Percentiles rank a stretch among this genome's conserved stretches.
phyloP scores from a whole-genome alignment of 2,888 invertebrate genomes.

The Sclerodermus sp. region DNA sequence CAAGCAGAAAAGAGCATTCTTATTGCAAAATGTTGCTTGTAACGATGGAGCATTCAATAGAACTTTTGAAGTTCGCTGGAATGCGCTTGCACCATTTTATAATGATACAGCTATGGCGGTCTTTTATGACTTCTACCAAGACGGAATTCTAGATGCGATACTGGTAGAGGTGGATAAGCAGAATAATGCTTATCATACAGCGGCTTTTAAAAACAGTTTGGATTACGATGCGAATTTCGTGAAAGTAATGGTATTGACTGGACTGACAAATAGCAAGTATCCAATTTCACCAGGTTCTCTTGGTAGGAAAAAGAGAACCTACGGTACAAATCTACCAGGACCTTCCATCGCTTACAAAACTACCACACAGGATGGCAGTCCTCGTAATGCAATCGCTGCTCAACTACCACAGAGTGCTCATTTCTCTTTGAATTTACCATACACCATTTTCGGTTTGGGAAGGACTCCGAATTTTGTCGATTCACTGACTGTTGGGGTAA shows the following conservation, averaged over 20 bases:
- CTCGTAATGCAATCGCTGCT: conserved; percentile 78
- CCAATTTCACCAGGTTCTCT: conserved; percentile 73
- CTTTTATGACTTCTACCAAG: conserved; percentile 93
- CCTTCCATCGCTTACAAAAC: conserved; percentile 85
- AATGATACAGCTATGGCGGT: conserved; percentile 80
- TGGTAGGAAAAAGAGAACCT: conserved; percentile 76
- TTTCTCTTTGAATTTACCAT: conserved; percentile 91
- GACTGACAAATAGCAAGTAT: conserved; percentile 71
- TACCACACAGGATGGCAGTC: conserved; percentile 83
- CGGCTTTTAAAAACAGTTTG: conserved; percentile 83
- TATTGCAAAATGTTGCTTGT: conserved; percentile 81
- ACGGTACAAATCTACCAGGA: conserved; percentile 90
- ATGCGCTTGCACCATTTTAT: conserved; percentile 70
- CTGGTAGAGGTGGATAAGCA: conserved; percentile 65
- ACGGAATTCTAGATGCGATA: conserved; percentile 90
- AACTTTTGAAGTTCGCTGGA: conserved; percentile 79
- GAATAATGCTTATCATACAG: conserved; percentile 61
- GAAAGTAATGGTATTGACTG: conserved; percentile 91
- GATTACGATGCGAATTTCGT: conserved; percentile 95
- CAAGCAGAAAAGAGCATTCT: conserved; percentile 65
- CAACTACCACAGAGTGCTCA: conserved; percentile 92
- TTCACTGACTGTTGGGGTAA: conserved; percentile 77
- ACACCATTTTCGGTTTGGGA: conserved; percentile 95
- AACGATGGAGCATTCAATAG: conserved; percentile 68
- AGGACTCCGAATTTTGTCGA: conserved; percentile 98